phyloP scores from a whole-genome alignment of 53 echinoderm and acorn worm species.

The Glandiceps talaboti region DNA sequence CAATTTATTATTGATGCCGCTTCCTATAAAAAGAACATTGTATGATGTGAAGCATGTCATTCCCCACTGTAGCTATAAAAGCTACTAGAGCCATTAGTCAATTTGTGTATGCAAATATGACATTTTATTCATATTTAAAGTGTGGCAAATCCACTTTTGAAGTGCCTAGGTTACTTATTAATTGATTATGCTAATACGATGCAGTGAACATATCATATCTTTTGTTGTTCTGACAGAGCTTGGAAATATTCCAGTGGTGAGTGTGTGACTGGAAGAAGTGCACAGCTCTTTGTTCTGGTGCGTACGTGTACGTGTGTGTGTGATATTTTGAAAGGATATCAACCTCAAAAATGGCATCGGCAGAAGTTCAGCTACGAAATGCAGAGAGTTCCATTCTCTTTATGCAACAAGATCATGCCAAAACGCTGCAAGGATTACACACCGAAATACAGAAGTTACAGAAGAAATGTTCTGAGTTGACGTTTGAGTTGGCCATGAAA shows the following conservation, averaged over 20 bases:
- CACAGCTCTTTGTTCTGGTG: neutral
- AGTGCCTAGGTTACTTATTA: neutral
- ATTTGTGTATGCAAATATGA: no score
- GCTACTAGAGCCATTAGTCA: no score
- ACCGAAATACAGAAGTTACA: slow-evolving; percentile 90
- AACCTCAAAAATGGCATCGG: slow-evolving; percentile 55
- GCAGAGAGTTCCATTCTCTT: slow-evolving; percentile 89
- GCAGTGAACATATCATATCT: neutral
- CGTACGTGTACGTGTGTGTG: no score
- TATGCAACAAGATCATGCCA: slow-evolving; percentile 98
- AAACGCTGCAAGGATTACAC: slow-evolving; percentile 88
- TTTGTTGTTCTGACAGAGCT: neutral
- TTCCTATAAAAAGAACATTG: no score
- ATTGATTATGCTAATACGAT: neutral
- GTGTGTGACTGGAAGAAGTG: neutral
- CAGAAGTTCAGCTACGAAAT: slow-evolving; percentile 77
- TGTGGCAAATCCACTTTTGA: neutral
- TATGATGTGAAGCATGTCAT: no score
- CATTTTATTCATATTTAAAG: neutral
- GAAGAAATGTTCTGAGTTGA: slow-evolving; percentile 94
- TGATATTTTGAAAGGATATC: no score
- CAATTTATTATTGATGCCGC: no score
- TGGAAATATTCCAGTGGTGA: neutral
- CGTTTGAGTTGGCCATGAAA: slow-evolving; percentile 98
- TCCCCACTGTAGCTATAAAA: no score